Evolutionary conservation across 2,797 vertebrate species (phyloP), one percentile per base, ranked within the genome.

Genomic region (Oryzias sinensis): DNA sequence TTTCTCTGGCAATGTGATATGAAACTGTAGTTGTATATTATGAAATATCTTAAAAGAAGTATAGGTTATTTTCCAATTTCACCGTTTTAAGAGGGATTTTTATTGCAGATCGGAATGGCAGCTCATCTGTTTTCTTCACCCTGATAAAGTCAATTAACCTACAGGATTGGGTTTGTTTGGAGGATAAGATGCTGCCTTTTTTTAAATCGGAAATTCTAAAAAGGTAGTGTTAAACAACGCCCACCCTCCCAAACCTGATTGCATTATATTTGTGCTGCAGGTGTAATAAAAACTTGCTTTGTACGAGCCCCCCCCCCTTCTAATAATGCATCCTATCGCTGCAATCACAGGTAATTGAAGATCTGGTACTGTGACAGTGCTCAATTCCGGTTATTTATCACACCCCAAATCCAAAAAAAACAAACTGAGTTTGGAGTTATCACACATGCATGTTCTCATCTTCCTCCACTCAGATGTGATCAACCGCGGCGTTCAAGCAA

Each of bases 1-100:
- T 99, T 97, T 96, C 95, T 87, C 74, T 80, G 78, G 92, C 93
- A 77, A 73, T 59, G 93, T 93, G 95, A 95, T 94, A 93, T 95
- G 93, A 96, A 95, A 94, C 94, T 94, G 92, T 37, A 94, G 94
- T 92, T 90, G 80, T 88, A 86, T 91, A 90, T 88, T 90, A 87
- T 90, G 87, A 92, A 92, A 93, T 91, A 90, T 90, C 90, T 90
- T 90, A 90, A 88, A 95, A 90, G 88, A 90, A 92, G 90, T 90
- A 83, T 80, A 87, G 86, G 81, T 88, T 92, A 89, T 91, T 93
- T 91, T 90, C 87, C 88, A 83, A 86, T 91, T 88, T 88, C 75
- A 87, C 88, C 79, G 73, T 87, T 85, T 79, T 64, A 41, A 22
- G 33, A 61, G 51, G 68, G 68, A 63, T 76, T 87, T 89, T 81